Percentiles rank a stretch among this genome's conserved stretches.
These are phyloP conservation scores for Brachionus manjavacas DNA, from an alignment of 1,140 invertebrate genomes.

Conservation along the genomic window DNA sequence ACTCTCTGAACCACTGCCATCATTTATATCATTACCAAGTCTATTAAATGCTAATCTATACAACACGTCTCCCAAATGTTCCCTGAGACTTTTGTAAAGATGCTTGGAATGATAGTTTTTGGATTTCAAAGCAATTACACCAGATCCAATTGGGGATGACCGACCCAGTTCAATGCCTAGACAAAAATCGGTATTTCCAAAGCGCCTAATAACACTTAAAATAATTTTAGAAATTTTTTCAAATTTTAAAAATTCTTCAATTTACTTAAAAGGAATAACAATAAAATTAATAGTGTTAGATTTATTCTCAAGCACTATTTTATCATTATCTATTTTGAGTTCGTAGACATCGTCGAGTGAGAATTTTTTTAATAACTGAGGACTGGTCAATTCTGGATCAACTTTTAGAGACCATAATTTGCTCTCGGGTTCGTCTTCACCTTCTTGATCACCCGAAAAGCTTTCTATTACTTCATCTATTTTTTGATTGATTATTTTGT, in stretches of 20 bases:
- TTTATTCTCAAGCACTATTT: background rate
- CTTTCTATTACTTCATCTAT: background rate
- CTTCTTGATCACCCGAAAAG: background rate
- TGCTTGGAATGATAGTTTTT: background rate
- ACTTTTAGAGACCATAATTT: background rate
- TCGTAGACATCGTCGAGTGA: background rate
- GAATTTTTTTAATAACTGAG: background rate
- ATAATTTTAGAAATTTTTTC: background rate
- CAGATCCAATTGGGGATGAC: background rate
- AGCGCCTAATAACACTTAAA: background rate
- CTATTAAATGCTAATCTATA: background rate
- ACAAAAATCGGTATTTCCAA: constrained; percentile 16
- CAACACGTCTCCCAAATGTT: background rate
- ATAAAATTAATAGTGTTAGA: background rate
- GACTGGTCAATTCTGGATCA: background rate
- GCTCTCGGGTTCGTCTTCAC: background rate
- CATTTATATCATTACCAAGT: background rate
- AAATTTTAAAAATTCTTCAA: background rate
- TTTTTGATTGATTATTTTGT: background rate
- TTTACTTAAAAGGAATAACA: background rate
- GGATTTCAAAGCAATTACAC: background rate
- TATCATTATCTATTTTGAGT: background rate
- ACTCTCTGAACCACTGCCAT: background rate
- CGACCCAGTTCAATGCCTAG: constrained; percentile 1
- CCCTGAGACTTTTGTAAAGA: background rate